These are phyloP conservation scores for Hyperoplus lanceolatus DNA, from an alignment of 2,797 vertebrate species.

Conservation along the genomic window DNA sequence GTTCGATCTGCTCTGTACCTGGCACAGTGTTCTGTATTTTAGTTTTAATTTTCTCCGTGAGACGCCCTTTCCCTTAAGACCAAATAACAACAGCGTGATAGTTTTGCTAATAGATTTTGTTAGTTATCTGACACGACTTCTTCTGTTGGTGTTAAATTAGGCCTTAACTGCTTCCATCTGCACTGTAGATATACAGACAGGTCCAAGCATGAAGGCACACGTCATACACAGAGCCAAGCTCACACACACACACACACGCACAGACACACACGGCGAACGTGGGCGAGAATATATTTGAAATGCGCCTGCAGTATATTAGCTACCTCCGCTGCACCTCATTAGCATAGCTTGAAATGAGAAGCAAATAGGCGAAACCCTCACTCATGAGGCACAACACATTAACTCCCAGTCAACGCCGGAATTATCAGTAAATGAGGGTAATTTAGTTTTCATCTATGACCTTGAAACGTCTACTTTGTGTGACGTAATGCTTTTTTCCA, in stretches of 20 bases:
- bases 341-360: slow-evolving; percentile 51
- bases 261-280: slow-evolving; percentile 39
- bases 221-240: slow-evolving; percentile 49
- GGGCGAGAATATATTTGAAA: slow-evolving; percentile 71
- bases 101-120: slow-evolving; percentile 84
- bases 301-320: slow-evolving; percentile 41
- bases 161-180: slow-evolving; percentile 83
- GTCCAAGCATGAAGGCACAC: slow-evolving; percentile 60
- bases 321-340: slow-evolving; percentile 66
- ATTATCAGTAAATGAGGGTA: slow-evolving; percentile 70
- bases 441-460: slow-evolving; percentile 77
- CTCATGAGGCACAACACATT: slow-evolving; percentile 46
- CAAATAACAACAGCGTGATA: slow-evolving; percentile 81
- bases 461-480: slow-evolving; percentile 59
- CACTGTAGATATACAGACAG: slow-evolving; percentile 70
- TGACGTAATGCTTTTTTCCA: slow-evolving; percentile 77
- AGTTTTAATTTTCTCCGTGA: slow-evolving; percentile 63
- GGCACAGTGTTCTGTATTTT: slow-evolving; percentile 59
- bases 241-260: slow-evolving; percentile 20
- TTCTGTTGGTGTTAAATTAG: slow-evolving; percentile 81
- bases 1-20: slow-evolving; percentile 28
- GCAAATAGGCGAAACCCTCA: slow-evolving; percentile 34
- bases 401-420: slow-evolving; percentile 50
- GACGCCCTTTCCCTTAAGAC: slow-evolving; percentile 64
- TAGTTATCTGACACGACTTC: slow-evolving; percentile 81